Evolutionary conservation across 2,888 invertebrate genomes (phyloP).

Genomic region (Drosophila helvetica): DNA sequence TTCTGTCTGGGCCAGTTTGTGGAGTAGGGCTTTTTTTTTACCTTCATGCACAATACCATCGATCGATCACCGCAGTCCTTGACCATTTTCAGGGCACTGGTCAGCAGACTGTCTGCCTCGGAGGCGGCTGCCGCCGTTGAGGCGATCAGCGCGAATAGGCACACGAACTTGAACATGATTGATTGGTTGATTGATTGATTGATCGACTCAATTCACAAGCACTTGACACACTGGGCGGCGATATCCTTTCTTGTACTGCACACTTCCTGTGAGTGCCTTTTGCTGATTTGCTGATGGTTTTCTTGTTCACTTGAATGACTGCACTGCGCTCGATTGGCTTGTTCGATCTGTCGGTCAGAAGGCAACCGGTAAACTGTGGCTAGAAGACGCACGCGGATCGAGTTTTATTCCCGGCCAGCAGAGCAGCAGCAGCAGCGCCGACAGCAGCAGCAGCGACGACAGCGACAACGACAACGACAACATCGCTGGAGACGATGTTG

Average conservation of each 20-base stretch:
- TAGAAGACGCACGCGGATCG: conserved; percentile 83
- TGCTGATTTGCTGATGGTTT: conserved; percentile 7
- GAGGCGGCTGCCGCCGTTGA: conserved; percentile 84
- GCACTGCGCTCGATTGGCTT: conserved; percentile 80
- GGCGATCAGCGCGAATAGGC: conserved; percentile 84
- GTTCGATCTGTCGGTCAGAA: conserved; percentile 83
- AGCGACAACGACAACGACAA: conserved; percentile 49
- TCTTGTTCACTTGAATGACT: conserved; percentile 63
- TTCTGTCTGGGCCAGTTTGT: neutral
- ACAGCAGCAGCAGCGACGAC: conserved; percentile 33
- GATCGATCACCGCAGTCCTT: conserved; percentile 89
- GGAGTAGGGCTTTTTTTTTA: conserved; percentile 80
- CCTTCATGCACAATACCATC: conserved; percentile 90
- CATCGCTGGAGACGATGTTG: conserved; percentile 36
- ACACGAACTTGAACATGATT: conserved; percentile 85
- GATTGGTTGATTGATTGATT: neutral
- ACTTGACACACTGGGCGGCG: conserved; percentile 55
- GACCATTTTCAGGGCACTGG: conserved; percentile 88
- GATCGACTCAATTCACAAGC: conserved; percentile 18
- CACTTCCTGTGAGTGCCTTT: conserved; percentile 39
- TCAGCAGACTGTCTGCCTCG: conserved; percentile 86
- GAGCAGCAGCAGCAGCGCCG: conserved; percentile 52
- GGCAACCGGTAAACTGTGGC: conserved; percentile 85
- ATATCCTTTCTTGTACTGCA: conserved; percentile 48
- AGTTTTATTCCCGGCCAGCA: conserved; percentile 84